Evolutionary conservation across 2,113 vertebrate genomes (phyloP).

Genomic region (Euleptes europaea): DNA sequence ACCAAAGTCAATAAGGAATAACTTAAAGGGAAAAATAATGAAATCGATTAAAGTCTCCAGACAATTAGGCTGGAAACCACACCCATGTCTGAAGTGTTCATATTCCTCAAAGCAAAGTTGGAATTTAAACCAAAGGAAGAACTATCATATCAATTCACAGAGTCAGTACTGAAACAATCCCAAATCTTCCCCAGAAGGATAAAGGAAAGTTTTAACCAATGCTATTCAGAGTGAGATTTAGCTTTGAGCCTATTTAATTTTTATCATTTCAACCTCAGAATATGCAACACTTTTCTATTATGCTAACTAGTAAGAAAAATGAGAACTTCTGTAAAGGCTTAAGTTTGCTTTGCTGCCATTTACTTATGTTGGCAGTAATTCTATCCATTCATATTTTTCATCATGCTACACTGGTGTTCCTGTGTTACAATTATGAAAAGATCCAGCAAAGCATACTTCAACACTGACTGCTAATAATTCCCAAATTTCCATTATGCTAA

Average conservation of each 20-base stretch:
- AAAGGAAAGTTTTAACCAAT: neutral
- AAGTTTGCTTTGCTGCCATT: slow-evolving; percentile 12
- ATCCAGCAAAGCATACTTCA: neutral
- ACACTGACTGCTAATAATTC: neutral
- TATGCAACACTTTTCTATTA: neutral
- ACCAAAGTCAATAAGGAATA: slow-evolving; percentile 99
- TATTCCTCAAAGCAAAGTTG: slow-evolving; percentile 22
- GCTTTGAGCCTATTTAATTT: neutral
- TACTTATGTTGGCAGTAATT: neutral
- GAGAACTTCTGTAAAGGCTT: neutral
- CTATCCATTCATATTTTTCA: neutral
- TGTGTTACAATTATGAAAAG: neutral
- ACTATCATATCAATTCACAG: slow-evolving; percentile 45
- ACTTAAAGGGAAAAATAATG: slow-evolving; percentile 80
- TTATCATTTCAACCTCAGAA: neutral
- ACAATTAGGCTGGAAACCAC: neutral
- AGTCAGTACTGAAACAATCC: slow-evolving; percentile 34
- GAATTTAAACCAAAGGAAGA: slow-evolving; percentile 53
- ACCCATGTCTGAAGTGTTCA: slow-evolving; percentile 22
- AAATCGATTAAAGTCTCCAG: slow-evolving; percentile 63
- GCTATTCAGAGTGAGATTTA: slow-evolving; percentile 28
- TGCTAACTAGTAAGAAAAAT: neutral
- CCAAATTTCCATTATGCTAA: slow-evolving; percentile 17
- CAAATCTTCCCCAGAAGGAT: slow-evolving; percentile 28
- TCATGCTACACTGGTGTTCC: neutral